These are phyloP conservation scores for Hyles lineata DNA, from an alignment of 2,888 invertebrate species.

Conservation along the genomic window DNA sequence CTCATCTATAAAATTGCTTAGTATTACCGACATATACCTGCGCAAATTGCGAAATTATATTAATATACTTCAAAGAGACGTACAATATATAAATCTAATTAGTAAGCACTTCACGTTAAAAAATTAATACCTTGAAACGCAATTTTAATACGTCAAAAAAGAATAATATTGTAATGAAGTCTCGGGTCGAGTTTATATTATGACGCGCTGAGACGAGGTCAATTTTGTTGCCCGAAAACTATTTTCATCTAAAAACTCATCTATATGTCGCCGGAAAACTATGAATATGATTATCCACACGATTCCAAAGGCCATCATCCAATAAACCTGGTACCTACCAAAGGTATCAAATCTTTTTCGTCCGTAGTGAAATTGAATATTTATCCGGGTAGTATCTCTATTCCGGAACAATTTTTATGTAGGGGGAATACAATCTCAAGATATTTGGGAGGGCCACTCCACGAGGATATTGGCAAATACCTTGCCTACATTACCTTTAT, in stretches of 20 bases:
- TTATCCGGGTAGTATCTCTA: constrained; percentile 85
- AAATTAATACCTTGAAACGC: not conserved
- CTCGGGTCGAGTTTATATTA: constrained; percentile 54
- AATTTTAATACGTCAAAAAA: constrained; percentile 8
- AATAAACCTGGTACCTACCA: constrained; percentile 81
- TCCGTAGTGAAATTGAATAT: constrained; percentile 85
- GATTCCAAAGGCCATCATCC: constrained; percentile 83
- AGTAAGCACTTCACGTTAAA: not conserved
- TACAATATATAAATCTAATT: not conserved
- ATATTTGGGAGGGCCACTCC: constrained; percentile 83
- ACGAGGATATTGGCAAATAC: constrained; percentile 83
- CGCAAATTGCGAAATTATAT: not conserved
- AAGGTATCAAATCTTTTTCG: constrained; percentile 85
- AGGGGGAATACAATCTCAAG: constrained; percentile 83
- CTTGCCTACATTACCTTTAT: constrained; percentile 84
- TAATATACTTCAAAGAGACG: not conserved
- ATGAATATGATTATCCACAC: constrained; percentile 83
- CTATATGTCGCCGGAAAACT: constrained; percentile 74
- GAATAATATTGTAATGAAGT: constrained; percentile 18
- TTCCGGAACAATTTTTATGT: constrained; percentile 84
- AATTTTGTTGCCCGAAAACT: constrained; percentile 47
- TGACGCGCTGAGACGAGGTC: constrained; percentile 17
- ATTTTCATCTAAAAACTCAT: constrained; percentile 65
- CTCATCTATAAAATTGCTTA: not conserved
- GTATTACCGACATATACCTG: not conserved